These are phyloP conservation scores for Campoletis sonorensis DNA, from an alignment of 1,140 invertebrate genomes.

Conservation along the genomic window DNA sequence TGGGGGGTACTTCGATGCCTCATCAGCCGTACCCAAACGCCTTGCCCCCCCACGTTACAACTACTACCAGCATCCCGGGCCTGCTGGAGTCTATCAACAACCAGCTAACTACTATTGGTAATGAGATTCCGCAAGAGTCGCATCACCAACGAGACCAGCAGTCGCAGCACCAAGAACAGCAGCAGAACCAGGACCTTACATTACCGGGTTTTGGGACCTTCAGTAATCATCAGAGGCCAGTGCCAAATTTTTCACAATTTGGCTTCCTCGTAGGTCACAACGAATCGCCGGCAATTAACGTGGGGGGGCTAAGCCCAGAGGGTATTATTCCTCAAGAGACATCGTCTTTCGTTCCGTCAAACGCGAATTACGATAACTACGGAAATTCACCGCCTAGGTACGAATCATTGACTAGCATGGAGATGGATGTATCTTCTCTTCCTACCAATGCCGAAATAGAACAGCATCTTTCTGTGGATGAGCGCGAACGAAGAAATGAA, in stretches of 20 bases:
- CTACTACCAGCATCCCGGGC: constrained; percentile 76
- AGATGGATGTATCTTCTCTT: constrained; percentile 70
- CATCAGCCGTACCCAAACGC: constrained; percentile 87
- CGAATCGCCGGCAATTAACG: constrained; percentile 77
- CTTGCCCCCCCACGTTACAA: constrained; percentile 89
- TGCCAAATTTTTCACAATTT: constrained; percentile 82
- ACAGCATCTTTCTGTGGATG: constrained; percentile 24
- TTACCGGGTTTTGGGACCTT: constrained; percentile 74
- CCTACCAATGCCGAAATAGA: constrained; percentile 58
- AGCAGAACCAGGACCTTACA: constrained; percentile 72
- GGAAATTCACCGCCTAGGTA: constrained; percentile 69
- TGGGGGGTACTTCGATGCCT: constrained; percentile 79
- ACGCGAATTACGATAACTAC: constrained; percentile 70
- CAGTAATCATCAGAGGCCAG: constrained; percentile 70
- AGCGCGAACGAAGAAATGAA: neutral
- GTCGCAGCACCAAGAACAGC: constrained; percentile 72
- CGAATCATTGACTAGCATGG: constrained; percentile 72
- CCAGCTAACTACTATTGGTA: constrained; percentile 85
- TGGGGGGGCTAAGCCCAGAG: constrained; percentile 83
- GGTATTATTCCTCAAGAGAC: constrained; percentile 77
- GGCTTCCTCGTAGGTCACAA: constrained; percentile 76
- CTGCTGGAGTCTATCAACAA: constrained; percentile 81
- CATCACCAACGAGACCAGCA: constrained; percentile 51
- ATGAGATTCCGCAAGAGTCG: constrained; percentile 62
- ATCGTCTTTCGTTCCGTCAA: constrained; percentile 63